Percentiles rank a stretch among this genome's conserved stretches.
Conservation (phyloP, 37 sponge, comb jelly and placozoan genomes). For the Diacarnus erythraeanus region DNA sequence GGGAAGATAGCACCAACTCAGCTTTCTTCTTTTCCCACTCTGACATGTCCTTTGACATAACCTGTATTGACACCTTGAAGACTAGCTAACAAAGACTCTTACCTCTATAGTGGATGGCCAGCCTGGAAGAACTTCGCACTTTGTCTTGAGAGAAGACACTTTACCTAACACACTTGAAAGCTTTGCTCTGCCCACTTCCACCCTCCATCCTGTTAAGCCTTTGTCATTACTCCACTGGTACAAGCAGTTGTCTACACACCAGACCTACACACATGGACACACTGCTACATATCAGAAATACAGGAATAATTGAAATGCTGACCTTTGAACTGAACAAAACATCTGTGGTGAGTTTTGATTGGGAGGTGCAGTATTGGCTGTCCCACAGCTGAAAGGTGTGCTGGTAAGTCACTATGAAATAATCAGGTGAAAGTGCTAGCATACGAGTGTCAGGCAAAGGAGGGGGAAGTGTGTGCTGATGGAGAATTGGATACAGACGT, state of each 20-base stretch:
- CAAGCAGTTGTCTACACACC: slow-evolving; percentile 5
- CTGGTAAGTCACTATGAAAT: neutral
- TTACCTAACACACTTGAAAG: slow-evolving; percentile 1
- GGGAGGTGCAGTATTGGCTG: neutral
- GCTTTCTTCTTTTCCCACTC: neutral
- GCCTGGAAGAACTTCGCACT: neutral
- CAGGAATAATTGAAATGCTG: neutral
- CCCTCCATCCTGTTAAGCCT: slow-evolving; percentile 7
- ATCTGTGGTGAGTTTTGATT: neutral
- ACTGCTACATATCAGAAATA: neutral
- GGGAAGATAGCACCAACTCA: neutral
- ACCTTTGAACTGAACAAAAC: slow-evolving; percentile 2
- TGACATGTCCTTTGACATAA: neutral
- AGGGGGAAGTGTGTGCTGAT: neutral
- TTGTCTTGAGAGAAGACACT: no score
- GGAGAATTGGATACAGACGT: neutral
- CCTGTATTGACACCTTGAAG: no score
- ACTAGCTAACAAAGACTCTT: no score
- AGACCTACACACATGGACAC: neutral
- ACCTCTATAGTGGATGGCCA: neutral
- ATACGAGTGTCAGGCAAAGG: neutral
- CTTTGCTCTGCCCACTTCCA: neutral
- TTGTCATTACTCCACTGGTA: neutral
- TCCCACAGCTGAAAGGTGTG: slow-evolving; percentile 1
- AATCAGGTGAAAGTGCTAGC: neutral